Evolutionary conservation across 2,888 invertebrate species (phyloP).

Genomic region (Trachelus troglodyta): DNA sequence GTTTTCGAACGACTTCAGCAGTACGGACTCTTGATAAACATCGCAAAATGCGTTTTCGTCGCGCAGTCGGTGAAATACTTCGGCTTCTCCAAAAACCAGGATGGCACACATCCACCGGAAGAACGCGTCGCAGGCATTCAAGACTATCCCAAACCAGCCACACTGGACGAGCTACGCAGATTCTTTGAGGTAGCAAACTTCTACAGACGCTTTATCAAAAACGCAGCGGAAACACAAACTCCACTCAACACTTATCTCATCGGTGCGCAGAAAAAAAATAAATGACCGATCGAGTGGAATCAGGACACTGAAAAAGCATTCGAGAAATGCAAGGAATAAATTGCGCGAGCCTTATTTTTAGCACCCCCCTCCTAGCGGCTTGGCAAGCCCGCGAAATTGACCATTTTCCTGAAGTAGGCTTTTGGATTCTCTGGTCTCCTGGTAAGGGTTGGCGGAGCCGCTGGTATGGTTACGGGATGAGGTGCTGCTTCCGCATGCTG

Average conservation of each 20-base stretch:
- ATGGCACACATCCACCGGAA: slow-evolving; percentile 50
- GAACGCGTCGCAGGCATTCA: slow-evolving; percentile 48
- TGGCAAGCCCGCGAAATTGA: no score
- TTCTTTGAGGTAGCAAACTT: slow-evolving; percentile 60
- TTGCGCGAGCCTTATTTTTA: slow-evolving; percentile 19
- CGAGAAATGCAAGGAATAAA: slow-evolving; percentile 12
- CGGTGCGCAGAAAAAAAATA: slow-evolving; percentile 24
- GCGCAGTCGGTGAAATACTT: slow-evolving; percentile 40
- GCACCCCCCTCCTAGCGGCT: no score
- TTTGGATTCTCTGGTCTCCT: no score
- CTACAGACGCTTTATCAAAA: slow-evolving; percentile 54
- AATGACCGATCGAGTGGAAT: slow-evolving; percentile 23
- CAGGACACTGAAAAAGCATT: slow-evolving; percentile 20
- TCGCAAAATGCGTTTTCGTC: slow-evolving; percentile 50
- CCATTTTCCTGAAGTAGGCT: no score
- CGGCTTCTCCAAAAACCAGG: slow-evolving; percentile 39
- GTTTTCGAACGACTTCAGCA: slow-evolving; percentile 20
- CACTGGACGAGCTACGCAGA: slow-evolving; percentile 44
- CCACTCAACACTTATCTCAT: slow-evolving; percentile 42
- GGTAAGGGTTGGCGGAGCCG: no score
- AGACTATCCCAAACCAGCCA: slow-evolving; percentile 42
- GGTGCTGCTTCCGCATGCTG: no score
- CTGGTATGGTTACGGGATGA: no score
- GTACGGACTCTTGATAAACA: slow-evolving; percentile 39
- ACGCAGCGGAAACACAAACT: slow-evolving; percentile 52